Conservation (phyloP, 2,888 invertebrate species). For the Microplitis deprimator region DNA sequence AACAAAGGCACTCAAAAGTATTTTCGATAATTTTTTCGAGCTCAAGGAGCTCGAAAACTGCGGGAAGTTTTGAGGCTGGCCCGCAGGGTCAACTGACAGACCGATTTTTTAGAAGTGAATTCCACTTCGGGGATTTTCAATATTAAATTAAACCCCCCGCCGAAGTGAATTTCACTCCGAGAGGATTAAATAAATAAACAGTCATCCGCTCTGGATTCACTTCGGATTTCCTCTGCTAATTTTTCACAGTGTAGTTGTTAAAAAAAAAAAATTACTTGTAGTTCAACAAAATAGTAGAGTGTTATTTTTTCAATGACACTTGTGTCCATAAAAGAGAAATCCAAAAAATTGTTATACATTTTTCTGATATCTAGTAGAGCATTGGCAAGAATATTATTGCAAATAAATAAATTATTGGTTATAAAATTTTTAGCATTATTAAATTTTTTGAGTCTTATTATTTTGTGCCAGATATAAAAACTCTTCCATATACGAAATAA, state of each 20-base stretch:
- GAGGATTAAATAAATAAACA: not conserved
- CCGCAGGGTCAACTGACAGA: too few species aligned
- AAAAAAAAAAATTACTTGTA: constrained; percentile 73
- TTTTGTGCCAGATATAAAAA: constrained; percentile 85
- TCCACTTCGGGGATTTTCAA: too few species aligned
- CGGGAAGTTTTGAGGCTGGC: too few species aligned
- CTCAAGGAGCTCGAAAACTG: too few species aligned
- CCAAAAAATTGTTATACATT: constrained; percentile 78
- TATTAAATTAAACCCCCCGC: too few species aligned
- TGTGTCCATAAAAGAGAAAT: constrained; percentile 77
- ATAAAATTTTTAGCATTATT: constrained; percentile 75
- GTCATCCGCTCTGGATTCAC: too few species aligned
- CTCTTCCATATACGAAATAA: constrained; percentile 84
- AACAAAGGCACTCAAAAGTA: too few species aligned
- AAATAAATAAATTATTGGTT: constrained; percentile 80
- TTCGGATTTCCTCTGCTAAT: too few species aligned
- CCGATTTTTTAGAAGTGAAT: too few species aligned
- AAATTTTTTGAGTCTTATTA: constrained; percentile 80
- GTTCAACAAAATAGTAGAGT: constrained; percentile 81
- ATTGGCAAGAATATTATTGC: constrained; percentile 80
- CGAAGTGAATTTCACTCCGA: too few species aligned
- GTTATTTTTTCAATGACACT: constrained; percentile 72
- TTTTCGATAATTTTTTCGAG: too few species aligned
- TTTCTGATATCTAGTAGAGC: constrained; percentile 81
- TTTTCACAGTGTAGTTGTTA: too few species aligned